These are phyloP conservation scores for Diarsia brunnea DNA, from an alignment of 2,888 invertebrate genomes.

Conservation along the genomic window DNA sequence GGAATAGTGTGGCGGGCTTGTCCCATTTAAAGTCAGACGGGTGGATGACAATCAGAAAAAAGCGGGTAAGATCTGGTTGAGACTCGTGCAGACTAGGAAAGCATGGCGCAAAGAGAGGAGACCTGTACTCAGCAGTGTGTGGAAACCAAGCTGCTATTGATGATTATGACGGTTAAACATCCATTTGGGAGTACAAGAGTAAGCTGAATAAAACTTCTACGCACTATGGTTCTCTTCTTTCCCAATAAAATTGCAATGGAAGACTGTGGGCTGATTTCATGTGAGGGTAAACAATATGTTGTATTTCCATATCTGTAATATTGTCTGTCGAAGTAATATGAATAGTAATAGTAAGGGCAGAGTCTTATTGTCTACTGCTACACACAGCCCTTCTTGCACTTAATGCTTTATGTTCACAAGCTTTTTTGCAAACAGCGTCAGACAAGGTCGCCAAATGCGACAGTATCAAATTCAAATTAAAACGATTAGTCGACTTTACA, in stretches of 20 bases:
- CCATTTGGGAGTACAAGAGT: background rate
- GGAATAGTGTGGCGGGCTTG: no score
- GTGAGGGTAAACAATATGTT: background rate
- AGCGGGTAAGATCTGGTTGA: background rate
- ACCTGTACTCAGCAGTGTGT: background rate
- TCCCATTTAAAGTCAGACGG: no score
- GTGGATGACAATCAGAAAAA: background rate
- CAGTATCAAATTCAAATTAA: no score
- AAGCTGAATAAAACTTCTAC: background rate
- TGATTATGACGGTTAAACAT: background rate
- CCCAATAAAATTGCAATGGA: background rate
- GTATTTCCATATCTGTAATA: background rate
- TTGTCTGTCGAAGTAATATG: background rate
- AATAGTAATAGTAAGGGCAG: background rate
- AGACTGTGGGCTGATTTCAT: no score
- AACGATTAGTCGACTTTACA: background rate
- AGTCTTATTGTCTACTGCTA: background rate
- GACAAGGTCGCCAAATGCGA: background rate
- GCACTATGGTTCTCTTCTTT: background rate
- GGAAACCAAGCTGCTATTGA: background rate
- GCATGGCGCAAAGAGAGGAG: background rate
- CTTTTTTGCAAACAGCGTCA: background rate
- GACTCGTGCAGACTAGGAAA: background rate
- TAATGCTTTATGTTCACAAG: background rate
- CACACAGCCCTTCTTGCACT: background rate